These are phyloP conservation scores for Microhierax caerulescens DNA, from an alignment of 2,797 vertebrate species.

Conservation along the genomic window DNA sequence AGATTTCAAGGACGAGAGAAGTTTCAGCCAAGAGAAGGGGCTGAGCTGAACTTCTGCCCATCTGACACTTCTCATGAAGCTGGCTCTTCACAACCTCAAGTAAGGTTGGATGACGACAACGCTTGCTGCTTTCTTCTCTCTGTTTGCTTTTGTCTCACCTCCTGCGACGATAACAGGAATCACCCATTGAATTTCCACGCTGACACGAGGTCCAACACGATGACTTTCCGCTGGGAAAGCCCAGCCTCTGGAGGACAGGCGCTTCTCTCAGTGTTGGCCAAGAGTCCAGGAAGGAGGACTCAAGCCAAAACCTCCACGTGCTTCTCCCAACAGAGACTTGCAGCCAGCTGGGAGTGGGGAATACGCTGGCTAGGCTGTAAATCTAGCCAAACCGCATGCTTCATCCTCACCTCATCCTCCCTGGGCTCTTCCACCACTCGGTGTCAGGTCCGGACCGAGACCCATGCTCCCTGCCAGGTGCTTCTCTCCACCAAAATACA, in stretches of 20 bases:
- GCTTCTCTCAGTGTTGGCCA: rapidly evolving
- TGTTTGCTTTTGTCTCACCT: neutral
- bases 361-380: rapidly evolving
- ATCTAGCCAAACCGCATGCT: neutral
- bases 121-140: neutral
- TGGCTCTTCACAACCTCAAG: neutral
- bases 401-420: neutral
- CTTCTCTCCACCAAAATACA: neutral
- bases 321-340: neutral
- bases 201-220: rapidly evolving
- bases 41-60: neutral
- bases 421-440: neutral
- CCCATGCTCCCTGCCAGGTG: neutral
- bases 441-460: neutral
- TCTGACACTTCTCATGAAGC: neutral
- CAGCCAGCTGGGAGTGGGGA: neutral
- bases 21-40: neutral
- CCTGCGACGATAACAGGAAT: rapidly evolving
- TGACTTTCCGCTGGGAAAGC: neutral
- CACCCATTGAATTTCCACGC: rapidly evolving
- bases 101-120: neutral
- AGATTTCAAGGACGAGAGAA: conserved; percentile 15
- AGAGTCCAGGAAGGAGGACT: neutral
- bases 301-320: neutral
- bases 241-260: neutral